Conservation (phyloP, 2,113 vertebrate species). For the Apus apus region DNA sequence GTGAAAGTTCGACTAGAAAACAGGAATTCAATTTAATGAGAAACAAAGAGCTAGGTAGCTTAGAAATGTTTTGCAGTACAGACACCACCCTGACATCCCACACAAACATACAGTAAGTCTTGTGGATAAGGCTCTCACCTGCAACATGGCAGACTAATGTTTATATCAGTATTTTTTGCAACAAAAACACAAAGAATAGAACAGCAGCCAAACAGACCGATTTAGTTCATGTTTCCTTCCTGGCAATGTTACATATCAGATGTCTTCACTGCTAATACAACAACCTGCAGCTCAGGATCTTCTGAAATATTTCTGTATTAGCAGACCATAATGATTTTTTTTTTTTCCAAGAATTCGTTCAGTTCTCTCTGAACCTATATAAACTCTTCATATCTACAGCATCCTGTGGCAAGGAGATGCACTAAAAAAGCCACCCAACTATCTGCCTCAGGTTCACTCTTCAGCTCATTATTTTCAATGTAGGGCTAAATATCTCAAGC, state of each 20-base stretch:
- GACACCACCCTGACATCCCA: neutral
- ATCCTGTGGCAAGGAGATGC: neutral
- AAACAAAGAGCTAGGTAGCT: neutral
- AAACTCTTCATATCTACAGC: neutral
- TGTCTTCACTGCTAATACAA: neutral
- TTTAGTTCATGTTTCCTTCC: neutral
- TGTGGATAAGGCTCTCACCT: neutral
- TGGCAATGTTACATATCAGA: neutral
- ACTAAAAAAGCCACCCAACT: neutral
- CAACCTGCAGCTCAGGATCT: neutral
- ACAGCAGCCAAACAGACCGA: neutral
- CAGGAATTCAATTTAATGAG: neutral
- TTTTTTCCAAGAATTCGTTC: neutral
- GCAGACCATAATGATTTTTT: neutral
- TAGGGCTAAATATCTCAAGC: neutral
- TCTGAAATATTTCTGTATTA: neutral
- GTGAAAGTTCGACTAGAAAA: neutral
- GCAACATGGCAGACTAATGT: fast-evolving
- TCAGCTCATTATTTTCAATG: neutral
- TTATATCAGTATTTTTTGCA: neutral
- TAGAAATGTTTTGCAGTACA: neutral
- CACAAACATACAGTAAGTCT: neutral
- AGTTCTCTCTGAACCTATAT: neutral
- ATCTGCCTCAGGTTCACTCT: neutral
- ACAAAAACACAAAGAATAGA: neutral